Conservation (phyloP, 2,113 vertebrate species). For the Corythornis vintsioides region DNA sequence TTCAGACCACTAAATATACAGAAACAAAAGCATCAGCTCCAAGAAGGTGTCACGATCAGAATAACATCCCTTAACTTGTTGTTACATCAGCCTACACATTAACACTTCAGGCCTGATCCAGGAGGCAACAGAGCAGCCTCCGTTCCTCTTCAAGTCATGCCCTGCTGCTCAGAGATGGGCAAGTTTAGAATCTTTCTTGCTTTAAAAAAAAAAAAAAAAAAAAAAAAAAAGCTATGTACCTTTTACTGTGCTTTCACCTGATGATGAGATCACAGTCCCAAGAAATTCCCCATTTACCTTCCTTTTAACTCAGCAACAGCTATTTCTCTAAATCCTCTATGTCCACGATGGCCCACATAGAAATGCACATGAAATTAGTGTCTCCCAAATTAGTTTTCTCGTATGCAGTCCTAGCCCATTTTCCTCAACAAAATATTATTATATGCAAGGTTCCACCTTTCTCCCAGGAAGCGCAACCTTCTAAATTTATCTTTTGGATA, state of each 20-base stretch:
- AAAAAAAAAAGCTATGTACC: neutral
- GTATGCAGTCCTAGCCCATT: constrained; percentile 16
- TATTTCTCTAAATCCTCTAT: neutral
- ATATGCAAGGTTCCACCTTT: constrained; percentile 19
- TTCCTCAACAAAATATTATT: constrained; percentile 49
- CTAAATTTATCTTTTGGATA: constrained; percentile 52
- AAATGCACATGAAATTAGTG: constrained; percentile 11
- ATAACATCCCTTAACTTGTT: constrained; percentile 67
- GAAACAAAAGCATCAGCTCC: constrained; percentile 44
- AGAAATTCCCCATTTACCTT: neutral
- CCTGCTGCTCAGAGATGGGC: neutral
- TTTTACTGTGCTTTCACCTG: neutral
- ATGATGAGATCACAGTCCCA: neutral
- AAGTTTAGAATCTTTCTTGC: neutral
- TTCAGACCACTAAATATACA: constrained; percentile 17
- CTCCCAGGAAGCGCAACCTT: constrained; percentile 20
- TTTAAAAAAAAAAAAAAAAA: neutral
- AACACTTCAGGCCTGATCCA: constrained; percentile 14
- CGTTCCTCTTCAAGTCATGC: neutral
- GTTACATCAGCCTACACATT: constrained; percentile 33
- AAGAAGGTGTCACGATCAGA: constrained; percentile 67
- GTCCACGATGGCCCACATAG: constrained; percentile 23
- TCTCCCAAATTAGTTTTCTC: constrained; percentile 44
- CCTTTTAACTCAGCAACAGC: neutral
- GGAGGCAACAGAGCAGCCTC: neutral